These are phyloP conservation scores for Elysia chlorotica DNA, from an alignment of 1,140 invertebrate species.

Conservation along the genomic window DNA sequence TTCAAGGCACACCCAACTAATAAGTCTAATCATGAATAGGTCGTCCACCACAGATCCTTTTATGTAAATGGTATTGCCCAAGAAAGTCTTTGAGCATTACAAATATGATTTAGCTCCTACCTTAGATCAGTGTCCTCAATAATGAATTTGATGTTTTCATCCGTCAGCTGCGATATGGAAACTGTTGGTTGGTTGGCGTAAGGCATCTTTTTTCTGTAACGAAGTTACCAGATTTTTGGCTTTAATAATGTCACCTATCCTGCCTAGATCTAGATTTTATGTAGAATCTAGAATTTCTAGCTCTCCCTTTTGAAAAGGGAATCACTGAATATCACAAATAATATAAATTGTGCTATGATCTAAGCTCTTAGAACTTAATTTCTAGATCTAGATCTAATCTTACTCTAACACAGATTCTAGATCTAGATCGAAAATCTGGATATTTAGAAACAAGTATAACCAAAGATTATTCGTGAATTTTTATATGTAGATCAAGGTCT, in stretches of 20 bases:
- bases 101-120: no score
- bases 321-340: background rate
- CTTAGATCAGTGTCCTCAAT: slow-evolving; percentile 98
- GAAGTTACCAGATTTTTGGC: no score
- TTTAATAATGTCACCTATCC: background rate
- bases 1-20: no score
- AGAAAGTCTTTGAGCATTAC: no score
- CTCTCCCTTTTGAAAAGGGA: background rate
- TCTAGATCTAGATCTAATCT: background rate
- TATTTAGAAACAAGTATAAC: no score
- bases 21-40: no score
- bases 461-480: no score
- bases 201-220: slow-evolving; percentile 75
- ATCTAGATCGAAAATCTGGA: background rate
- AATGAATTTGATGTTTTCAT: slow-evolving; percentile 97
- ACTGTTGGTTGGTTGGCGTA: slow-evolving; percentile 98
- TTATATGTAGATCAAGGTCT: no score
- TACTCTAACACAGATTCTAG: background rate
- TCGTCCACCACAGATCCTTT: no score
- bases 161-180: slow-evolving; percentile 88
- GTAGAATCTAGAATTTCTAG: background rate
- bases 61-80: no score
- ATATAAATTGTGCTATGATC: background rate
- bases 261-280: background rate
- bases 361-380: background rate